Evolutionary conservation across 2,888 invertebrate genomes (phyloP).

Genomic region (Rhynchonema sp.): DNA sequence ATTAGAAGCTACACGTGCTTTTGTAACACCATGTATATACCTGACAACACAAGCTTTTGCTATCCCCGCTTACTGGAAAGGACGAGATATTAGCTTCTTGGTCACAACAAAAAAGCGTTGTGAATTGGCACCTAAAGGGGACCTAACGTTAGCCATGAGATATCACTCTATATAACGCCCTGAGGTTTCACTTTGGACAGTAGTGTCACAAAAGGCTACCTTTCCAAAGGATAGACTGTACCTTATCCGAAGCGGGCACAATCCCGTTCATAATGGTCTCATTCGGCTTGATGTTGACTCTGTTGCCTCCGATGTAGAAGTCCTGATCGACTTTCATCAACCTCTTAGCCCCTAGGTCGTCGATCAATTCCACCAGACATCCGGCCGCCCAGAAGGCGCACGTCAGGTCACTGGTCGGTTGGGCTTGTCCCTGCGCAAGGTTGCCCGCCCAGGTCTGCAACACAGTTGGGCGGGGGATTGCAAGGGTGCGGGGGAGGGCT

Average conservation of each 20-base stretch:
- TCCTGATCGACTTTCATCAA: conserved; percentile 44
- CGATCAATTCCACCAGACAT: conserved; percentile 16
- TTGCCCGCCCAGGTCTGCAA: not conserved
- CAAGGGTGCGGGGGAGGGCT: not conserved
- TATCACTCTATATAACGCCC: no score
- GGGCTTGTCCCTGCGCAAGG: not conserved
- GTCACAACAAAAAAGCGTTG: no score
- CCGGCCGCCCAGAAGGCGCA: conserved; percentile 60
- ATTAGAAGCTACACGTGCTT: no score
- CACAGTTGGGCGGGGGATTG: not conserved
- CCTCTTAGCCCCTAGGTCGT: conserved; percentile 18
- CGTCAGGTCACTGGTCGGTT: conserved; percentile 57
- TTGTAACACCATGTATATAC: no score
- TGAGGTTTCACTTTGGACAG: no score
- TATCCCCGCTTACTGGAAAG: no score
- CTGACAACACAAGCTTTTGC: no score
- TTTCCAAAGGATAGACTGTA: conserved; percentile 10
- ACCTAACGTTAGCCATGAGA: no score
- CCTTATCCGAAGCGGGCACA: conserved; percentile 48
- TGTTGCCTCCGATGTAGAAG: conserved; percentile 64
- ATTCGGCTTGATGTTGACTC: conserved; percentile 46
- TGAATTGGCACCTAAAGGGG: no score
- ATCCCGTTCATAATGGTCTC: conserved; percentile 53
- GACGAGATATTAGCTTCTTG: no score
- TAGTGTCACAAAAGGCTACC: no score